Evolutionary conservation across 2,888 invertebrate genomes (phyloP).

Genomic region (Zygaena filipendulae): DNA sequence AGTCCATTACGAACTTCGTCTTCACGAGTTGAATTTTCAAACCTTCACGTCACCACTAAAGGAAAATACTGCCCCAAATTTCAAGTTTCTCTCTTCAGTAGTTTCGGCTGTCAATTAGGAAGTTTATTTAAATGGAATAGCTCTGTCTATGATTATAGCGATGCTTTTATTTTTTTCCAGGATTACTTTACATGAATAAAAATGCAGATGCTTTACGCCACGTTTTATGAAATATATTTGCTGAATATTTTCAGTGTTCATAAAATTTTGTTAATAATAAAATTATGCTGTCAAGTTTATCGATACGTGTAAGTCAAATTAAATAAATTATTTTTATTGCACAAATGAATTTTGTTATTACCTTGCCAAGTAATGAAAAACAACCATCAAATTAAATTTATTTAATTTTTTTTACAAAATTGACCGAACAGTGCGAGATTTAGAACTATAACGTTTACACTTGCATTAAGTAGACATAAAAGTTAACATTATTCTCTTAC

Average conservation of each 20-base stretch:
- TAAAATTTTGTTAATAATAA: constrained; percentile 63
- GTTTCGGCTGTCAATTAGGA: no score
- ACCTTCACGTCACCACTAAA: constrained; percentile 1
- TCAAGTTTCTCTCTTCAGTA: no score
- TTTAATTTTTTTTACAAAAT: constrained; percentile 67
- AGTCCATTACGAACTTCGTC: no score
- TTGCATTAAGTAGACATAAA: constrained; percentile 69
- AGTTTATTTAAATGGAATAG: no score
- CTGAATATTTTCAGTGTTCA: constrained; percentile 67
- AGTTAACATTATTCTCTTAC: constrained; percentile 64
- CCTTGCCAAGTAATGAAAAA: constrained; percentile 30
- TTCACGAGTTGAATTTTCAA: constrained; percentile 1
- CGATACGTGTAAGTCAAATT: constrained; percentile 62
- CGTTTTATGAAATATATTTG: constrained; percentile 60
- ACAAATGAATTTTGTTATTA: constrained; percentile 34
- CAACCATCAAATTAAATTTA: constrained; percentile 57
- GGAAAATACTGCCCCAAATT: no score
- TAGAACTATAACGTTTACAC: constrained; percentile 69
- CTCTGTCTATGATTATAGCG: no score
- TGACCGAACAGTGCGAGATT: constrained; percentile 71
- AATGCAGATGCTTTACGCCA: constrained; percentile 61
- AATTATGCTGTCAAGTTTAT: constrained; percentile 65
- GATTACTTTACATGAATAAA: constrained; percentile 35
- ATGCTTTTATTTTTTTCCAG: constrained; percentile 29
- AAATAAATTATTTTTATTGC: constrained; percentile 68